Conservation (phyloP, 2,797 vertebrate genomes). For the Nannoperca obscura region DNA sequence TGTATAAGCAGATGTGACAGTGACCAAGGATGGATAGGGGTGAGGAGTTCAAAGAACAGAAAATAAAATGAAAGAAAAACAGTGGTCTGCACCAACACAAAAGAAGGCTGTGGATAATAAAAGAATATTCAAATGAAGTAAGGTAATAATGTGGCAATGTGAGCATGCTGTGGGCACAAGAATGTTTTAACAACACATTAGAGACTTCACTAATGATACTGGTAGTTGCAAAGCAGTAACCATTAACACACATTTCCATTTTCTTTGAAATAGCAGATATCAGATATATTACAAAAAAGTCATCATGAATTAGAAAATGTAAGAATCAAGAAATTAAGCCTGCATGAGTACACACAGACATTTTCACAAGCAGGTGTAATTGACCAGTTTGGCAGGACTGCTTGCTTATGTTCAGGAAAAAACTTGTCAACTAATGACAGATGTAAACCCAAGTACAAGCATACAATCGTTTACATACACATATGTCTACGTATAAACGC, state of each 20-base stretch:
- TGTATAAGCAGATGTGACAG: not conserved
- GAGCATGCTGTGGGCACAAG: conserved; percentile 55
- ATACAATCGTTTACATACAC: conserved; percentile 23
- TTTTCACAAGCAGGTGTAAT: conserved; percentile 73
- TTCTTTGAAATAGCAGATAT: conserved; percentile 66
- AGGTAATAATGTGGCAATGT: conserved; percentile 50
- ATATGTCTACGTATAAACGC: conserved; percentile 45
- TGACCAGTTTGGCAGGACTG: conserved; percentile 81
- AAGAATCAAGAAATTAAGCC: conserved; percentile 71
- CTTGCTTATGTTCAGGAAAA: conserved; percentile 79
- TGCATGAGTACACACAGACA: conserved; percentile 65
- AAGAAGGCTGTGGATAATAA: conserved; percentile 11
- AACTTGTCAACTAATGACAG: conserved; percentile 70
- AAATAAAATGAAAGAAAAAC: conserved; percentile 12
- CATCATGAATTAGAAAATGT: conserved; percentile 37
- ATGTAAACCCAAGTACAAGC: conserved; percentile 24
- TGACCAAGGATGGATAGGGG: conserved; percentile 14
- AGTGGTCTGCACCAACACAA: conserved; percentile 13
- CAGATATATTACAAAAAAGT: conserved; percentile 64
- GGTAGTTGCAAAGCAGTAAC: conserved; percentile 65
- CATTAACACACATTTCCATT: conserved; percentile 75
- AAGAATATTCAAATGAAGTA: conserved; percentile 64
- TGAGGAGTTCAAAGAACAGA: conserved; percentile 44
- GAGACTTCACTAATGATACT: conserved; percentile 71
- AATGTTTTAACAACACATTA: conserved; percentile 74